Evolutionary conservation across 2,888 invertebrate species (phyloP).

Genomic region (Hirtodrosophila duncani): DNA sequence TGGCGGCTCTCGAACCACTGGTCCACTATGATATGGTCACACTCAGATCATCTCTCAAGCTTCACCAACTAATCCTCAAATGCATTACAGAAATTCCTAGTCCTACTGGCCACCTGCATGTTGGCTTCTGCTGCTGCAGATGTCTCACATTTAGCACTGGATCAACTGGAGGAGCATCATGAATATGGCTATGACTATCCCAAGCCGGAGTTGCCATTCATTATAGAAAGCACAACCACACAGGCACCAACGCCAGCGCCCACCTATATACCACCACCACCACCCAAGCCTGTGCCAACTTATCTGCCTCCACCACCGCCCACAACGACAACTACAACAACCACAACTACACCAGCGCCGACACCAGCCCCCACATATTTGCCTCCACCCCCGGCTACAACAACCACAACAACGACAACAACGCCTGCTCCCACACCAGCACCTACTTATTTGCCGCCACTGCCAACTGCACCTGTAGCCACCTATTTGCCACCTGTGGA

Average conservation of each 20-base stretch:
- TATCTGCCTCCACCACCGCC: constrained; percentile 38
- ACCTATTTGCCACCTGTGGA: constrained; percentile 53
- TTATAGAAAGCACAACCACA: constrained; percentile 37
- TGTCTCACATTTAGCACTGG: constrained; percentile 63
- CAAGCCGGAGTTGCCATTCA: constrained; percentile 55
- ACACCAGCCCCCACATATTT: constrained; percentile 46
- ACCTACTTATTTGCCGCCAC: constrained; percentile 55
- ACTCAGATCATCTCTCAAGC: too few relatives aligned
- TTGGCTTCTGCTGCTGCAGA: constrained; percentile 54
- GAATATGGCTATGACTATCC: constrained; percentile 69
- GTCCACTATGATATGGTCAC: too few relatives aligned
- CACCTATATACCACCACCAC: constrained; percentile 30
- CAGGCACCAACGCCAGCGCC: constrained; percentile 24
- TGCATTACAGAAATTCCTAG: constrained; percentile 53
- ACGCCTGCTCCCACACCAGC: constrained; percentile 55
- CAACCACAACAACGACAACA: constrained; percentile 48
- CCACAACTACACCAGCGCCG: constrained; percentile 40
- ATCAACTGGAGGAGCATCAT: constrained; percentile 28
- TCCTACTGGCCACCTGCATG: constrained; percentile 46
- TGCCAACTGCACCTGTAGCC: constrained; percentile 55
- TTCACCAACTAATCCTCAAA: too few relatives aligned
- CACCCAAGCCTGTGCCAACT: constrained; percentile 28
- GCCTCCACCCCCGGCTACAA: constrained; percentile 40
- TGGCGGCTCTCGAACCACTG: too few relatives aligned
- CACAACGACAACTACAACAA: constrained; percentile 21